These are phyloP conservation scores for Heloderma charlesbogerti DNA, from an alignment of 2,113 vertebrate genomes.

Conservation along the genomic window DNA sequence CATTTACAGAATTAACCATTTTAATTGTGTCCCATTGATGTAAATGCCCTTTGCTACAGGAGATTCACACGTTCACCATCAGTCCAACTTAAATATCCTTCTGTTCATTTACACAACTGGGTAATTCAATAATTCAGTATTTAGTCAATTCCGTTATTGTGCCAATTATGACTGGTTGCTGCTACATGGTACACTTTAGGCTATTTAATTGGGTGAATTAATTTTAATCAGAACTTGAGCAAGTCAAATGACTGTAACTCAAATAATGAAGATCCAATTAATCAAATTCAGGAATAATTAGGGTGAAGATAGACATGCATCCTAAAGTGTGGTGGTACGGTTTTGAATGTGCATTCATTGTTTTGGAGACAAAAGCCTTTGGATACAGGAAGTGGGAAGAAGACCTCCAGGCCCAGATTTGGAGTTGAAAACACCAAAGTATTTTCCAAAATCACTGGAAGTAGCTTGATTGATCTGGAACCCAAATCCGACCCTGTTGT, in stretches of 20 bases:
- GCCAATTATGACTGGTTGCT: neutral
- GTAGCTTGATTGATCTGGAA: neutral
- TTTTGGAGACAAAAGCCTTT: neutral
- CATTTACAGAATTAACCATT: neutral
- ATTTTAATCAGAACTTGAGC: neutral
- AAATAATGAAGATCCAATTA: neutral
- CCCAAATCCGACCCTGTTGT: neutral
- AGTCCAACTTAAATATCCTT: neutral
- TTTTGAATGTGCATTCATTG: neutral
- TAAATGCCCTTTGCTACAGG: neutral
- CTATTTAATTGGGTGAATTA: slow-evolving; percentile 10
- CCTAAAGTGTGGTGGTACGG: neutral
- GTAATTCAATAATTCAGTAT: neutral
- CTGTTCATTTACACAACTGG: neutral
- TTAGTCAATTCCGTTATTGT: neutral
- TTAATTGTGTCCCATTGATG: neutral
- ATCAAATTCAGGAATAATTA: neutral
- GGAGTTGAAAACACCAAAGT: neutral
- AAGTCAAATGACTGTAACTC: neutral
- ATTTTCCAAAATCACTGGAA: neutral
- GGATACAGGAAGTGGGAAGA: neutral
- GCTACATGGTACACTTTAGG: neutral
- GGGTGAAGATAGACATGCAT: neutral
- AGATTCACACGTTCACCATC: neutral
- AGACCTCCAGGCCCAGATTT: neutral